Evolutionary conservation across 1,140 invertebrate species (phyloP).

Genomic region (Himalopsyche phryganea): DNA sequence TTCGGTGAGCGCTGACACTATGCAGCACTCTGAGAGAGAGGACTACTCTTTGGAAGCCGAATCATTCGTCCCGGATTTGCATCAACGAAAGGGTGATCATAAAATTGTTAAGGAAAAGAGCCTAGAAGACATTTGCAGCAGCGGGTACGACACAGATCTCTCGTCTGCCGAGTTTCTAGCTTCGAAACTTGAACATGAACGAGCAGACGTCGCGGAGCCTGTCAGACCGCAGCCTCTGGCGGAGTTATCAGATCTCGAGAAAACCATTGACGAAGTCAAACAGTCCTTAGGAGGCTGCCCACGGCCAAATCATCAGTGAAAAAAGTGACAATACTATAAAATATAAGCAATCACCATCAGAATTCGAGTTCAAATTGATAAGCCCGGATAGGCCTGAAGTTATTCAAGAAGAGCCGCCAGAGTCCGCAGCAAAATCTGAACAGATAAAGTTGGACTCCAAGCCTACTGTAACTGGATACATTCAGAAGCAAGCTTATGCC

Average conservation of each 20-base stretch:
- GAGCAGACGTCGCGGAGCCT: slow-evolving; percentile 45
- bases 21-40: slow-evolving; percentile 47
- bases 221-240: slow-evolving; percentile 47
- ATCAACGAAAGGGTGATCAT: slow-evolving; percentile 47
- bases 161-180: slow-evolving; percentile 61
- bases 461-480: slow-evolving; percentile 2
- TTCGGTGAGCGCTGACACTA: slow-evolving; percentile 50
- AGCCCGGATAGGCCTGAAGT: slow-evolving; percentile 51
- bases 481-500: slow-evolving; percentile 22
- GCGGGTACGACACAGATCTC: slow-evolving; percentile 63
- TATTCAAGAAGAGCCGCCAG: slow-evolving; percentile 48
- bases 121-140: slow-evolving; percentile 56
- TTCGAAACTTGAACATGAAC: slow-evolving; percentile 53
- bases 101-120: slow-evolving; percentile 53
- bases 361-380: slow-evolving; percentile 65
- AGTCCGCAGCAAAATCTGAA: slow-evolving; percentile 7
- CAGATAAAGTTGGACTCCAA: slow-evolving; percentile 3
- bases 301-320: slow-evolving; percentile 63
- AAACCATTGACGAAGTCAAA: slow-evolving; percentile 67
- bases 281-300: slow-evolving; percentile 63
- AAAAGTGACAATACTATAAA: slow-evolving; percentile 54
- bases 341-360: slow-evolving; percentile 66
- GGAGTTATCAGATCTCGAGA: slow-evolving; percentile 54
- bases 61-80: slow-evolving; percentile 48
- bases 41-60: slow-evolving; percentile 49